phyloP scores from a whole-genome alignment of 2,888 invertebrate genomes.

The Belgica antarctica region DNA sequence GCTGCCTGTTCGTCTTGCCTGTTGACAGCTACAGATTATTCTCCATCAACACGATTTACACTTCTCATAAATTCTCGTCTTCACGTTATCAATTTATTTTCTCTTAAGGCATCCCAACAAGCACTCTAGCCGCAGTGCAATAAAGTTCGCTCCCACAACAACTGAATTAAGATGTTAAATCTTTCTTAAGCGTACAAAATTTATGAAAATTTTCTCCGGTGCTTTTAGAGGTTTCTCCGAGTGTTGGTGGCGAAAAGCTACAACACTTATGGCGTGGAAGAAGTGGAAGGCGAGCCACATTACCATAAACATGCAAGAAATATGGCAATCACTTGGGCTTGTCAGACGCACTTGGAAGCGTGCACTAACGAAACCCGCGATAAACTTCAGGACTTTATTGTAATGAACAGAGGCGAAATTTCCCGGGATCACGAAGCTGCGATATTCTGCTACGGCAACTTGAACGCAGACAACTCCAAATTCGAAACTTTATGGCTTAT shows the following conservation, averaged over 20 bases:
- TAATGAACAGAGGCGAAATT: neutral
- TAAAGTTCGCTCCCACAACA: neutral
- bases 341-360: conserved; percentile 23
- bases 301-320: conserved; percentile 34
- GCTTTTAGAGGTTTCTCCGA: conserved; percentile 27
- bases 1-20: no score
- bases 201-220: conserved; percentile 17
- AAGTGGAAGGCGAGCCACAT: conserved; percentile 6
- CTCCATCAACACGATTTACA: no score
- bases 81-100: no score
- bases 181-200: neutral
- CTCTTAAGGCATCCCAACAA: neutral
- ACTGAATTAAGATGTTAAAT: conserved; percentile 1
- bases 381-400: neutral
- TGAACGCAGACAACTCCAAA: neutral
- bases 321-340: conserved; percentile 39
- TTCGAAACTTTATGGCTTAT: conserved; percentile 33
- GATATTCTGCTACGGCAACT: conserved; percentile 27
- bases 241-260: neutral
- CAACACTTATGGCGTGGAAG: neutral
- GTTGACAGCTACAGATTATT: no score
- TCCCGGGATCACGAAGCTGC: conserved; percentile 29
- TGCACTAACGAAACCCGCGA: conserved; percentile 28
- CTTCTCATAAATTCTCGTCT: neutral
- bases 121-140: conserved; percentile 3